Evolutionary conservation across 2,888 invertebrate species (phyloP).

Genomic region (Elmis aenea): DNA sequence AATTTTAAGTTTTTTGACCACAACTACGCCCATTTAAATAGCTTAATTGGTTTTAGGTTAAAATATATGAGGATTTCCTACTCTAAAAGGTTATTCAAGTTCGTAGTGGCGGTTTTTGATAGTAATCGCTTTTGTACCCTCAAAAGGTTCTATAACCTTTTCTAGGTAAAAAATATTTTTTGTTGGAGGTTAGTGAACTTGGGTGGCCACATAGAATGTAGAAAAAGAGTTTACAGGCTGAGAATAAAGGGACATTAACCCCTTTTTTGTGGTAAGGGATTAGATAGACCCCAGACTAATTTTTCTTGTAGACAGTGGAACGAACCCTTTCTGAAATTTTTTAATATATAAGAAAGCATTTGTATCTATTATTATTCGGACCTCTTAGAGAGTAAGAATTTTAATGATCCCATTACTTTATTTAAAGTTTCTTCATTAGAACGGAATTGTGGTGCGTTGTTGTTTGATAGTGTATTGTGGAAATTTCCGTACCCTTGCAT

Average conservation of each 20-base stretch:
- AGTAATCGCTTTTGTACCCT: too few relatives aligned
- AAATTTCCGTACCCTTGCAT: too few relatives aligned
- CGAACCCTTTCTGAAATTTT: conserved; percentile 10
- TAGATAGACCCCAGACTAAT: conserved; percentile 20
- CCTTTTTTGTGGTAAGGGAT: conserved; percentile 14
- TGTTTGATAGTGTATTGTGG: too few relatives aligned
- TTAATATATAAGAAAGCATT: conserved; percentile 1
- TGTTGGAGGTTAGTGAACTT: conserved; percentile 14
- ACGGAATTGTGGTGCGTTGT: too few relatives aligned
- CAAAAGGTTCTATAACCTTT: too few relatives aligned
- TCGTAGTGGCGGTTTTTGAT: too few relatives aligned
- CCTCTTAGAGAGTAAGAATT: conserved; percentile 2
- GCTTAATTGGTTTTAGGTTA: too few relatives aligned
- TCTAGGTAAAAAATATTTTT: conserved; percentile 11
- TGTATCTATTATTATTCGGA: conserved; percentile 2
- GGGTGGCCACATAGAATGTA: conserved; percentile 8
- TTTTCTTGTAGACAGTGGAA: conserved; percentile 21
- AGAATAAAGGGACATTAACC: conserved; percentile 18
- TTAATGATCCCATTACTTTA: conserved; percentile 2
- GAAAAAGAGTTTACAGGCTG: too few relatives aligned
- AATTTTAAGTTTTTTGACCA: too few relatives aligned
- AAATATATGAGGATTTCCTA: too few relatives aligned
- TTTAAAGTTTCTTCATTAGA: conserved; percentile 1
- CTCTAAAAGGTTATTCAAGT: too few relatives aligned
- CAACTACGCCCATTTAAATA: too few relatives aligned